These are phyloP conservation scores for Phaedon cochleariae DNA, from an alignment of 2,888 invertebrate genomes.

Conservation along the genomic window DNA sequence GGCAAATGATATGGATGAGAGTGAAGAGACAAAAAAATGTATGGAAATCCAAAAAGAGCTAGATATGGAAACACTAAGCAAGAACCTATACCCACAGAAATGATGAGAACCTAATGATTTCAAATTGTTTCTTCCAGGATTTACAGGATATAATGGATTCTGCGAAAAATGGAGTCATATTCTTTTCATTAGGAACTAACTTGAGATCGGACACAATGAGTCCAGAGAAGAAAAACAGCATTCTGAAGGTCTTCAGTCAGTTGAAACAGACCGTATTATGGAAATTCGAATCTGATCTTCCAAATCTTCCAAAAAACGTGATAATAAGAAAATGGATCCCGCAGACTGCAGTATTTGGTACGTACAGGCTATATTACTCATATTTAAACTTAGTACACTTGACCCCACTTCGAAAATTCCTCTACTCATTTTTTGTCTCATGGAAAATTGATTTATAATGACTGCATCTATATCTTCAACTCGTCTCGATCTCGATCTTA, in stretches of 20 bases:
- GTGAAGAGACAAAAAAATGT: too few relatives aligned
- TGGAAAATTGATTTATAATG: too few relatives aligned
- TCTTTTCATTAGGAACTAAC: constrained; percentile 58
- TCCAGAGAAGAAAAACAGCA: constrained; percentile 41
- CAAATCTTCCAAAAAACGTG: constrained; percentile 56
- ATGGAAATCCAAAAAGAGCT: too few relatives aligned
- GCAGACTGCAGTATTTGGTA: constrained; percentile 59
- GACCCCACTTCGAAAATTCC: too few relatives aligned
- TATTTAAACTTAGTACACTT: too few relatives aligned
- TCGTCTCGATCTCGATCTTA: too few relatives aligned
- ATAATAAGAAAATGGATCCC: constrained; percentile 58
- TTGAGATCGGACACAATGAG: constrained; percentile 51
- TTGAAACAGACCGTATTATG: constrained; percentile 58
- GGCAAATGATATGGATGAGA: too few relatives aligned
- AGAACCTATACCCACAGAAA: too few relatives aligned
- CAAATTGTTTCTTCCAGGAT: constrained; percentile 41
- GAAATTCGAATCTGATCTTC: constrained; percentile 57
- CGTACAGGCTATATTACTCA: not conserved
- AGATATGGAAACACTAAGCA: too few relatives aligned
- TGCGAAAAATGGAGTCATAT: constrained; percentile 56
- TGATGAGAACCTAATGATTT: too few relatives aligned
- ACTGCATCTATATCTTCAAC: too few relatives aligned
- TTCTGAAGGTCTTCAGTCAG: constrained; percentile 55
- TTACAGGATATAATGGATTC: constrained; percentile 53
- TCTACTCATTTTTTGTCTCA: too few relatives aligned